Percentiles rank a stretch among this genome's conserved stretches.
Evolutionary conservation across 1,140 invertebrate species (phyloP).

Genomic region (Psix sp.): DNA sequence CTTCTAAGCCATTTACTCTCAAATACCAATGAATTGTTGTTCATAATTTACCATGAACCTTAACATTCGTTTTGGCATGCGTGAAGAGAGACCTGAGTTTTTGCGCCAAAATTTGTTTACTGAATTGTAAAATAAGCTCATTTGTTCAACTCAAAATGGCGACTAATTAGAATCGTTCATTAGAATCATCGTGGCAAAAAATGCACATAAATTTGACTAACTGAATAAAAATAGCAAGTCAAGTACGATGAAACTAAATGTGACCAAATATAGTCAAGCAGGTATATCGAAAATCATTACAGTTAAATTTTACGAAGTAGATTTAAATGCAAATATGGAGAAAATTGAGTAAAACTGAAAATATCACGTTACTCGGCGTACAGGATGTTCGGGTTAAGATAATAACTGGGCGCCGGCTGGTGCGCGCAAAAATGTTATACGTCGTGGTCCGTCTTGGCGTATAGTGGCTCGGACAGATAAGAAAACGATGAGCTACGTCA

Average conservation of each 20-base stretch:
- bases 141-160: too few relatives aligned
- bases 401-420: conserved; percentile 71
- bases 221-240: too few relatives aligned
- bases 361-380: conserved; percentile 57
- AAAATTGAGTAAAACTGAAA: conserved; percentile 37
- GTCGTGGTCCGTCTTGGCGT: conserved; percentile 48
- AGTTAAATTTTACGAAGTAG: conserved; percentile 35
- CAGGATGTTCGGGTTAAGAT: conserved; percentile 67
- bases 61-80: too few relatives aligned
- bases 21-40: too few relatives aligned
- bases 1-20: neutral
- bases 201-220: too few relatives aligned
- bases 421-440: conserved; percentile 68
- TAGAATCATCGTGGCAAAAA: too few relatives aligned
- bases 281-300: too few relatives aligned
- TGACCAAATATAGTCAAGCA: conserved; percentile 8
- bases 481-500: conserved; percentile 19
- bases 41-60: neutral
- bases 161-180: too few relatives aligned
- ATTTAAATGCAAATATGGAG: conserved; percentile 47
- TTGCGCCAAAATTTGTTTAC: too few relatives aligned
- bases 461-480: conserved; percentile 63
- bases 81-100: too few relatives aligned
- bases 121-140: too few relatives aligned
- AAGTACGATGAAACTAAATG: too few relatives aligned